phyloP scores from a whole-genome alignment of 2,113 vertebrate genomes.

The Cyanocitta stelleri region DNA sequence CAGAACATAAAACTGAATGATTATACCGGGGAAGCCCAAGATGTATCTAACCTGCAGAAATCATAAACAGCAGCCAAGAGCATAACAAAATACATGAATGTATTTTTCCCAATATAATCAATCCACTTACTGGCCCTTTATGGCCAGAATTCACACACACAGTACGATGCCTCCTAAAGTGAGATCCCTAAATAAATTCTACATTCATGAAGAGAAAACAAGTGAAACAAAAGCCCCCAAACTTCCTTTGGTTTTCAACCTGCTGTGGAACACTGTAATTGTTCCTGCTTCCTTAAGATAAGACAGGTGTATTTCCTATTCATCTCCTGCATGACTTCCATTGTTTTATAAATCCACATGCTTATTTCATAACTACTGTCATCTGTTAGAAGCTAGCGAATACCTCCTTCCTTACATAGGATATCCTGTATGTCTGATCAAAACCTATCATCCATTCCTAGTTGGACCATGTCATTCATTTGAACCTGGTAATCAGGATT shows the following conservation, averaged over 20 bases:
- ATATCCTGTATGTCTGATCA: neutral
- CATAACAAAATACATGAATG: neutral
- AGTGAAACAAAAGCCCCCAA: neutral
- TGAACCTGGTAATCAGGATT: neutral
- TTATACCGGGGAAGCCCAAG: neutral
- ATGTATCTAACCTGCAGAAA: neutral
- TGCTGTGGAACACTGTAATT: neutral
- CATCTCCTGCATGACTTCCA: accelerated
- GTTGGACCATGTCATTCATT: neutral
- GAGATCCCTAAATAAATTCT: neutral
- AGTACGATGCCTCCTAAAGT: accelerated
- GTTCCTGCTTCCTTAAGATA: neutral
- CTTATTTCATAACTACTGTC: accelerated
- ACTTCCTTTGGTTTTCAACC: neutral
- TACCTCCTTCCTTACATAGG: neutral
- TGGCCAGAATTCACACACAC: neutral
- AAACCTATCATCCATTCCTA: neutral
- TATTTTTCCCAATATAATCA: neutral
- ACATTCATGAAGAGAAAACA: neutral
- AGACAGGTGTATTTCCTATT: neutral
- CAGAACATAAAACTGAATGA: neutral
- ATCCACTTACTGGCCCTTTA: neutral
- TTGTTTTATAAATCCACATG: neutral
- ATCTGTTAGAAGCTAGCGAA: neutral
- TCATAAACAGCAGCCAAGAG: neutral